Conservation (phyloP, 2,797 vertebrate species). For the Protonibea diacanthus region DNA sequence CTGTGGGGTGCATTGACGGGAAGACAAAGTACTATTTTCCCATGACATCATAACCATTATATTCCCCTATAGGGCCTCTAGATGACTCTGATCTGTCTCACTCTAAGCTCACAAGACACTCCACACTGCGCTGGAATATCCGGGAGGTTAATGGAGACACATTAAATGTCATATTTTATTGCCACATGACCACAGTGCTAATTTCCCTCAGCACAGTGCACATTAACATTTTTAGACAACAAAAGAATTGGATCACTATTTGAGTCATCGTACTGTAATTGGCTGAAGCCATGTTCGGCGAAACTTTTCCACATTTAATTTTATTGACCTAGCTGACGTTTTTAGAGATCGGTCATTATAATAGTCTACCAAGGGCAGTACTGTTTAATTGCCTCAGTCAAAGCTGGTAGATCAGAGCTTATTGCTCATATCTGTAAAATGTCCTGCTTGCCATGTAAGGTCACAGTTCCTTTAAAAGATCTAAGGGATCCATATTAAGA, state of each 20-base stretch:
- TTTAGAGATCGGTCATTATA: background rate
- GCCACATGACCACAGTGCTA: constrained; percentile 33
- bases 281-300: background rate
- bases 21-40: constrained; percentile 54
- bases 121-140: constrained; percentile 13
- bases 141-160: constrained; percentile 1
- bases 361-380: background rate
- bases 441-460: background rate
- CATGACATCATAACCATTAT: constrained; percentile 58
- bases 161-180: constrained; percentile 29
- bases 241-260: constrained; percentile 13
- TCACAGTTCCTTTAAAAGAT: background rate
- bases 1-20: constrained; percentile 15
- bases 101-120: constrained; percentile 25
- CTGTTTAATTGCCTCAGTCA: no score
- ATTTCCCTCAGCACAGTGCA: constrained; percentile 13
- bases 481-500: background rate
- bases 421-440: background rate
- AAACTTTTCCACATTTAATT: background rate
- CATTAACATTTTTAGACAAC: constrained; percentile 10
- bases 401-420: background rate
- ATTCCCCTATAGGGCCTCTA: constrained; percentile 12
- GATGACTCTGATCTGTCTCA: constrained; percentile 20
- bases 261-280: background rate
- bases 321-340: background rate